A percentile compares a stretch with the other conserved stretches of the same genome.
phyloP scores from a whole-genome alignment of 2,113 vertebrate genomes.

The Zosterops borbonicus region DNA sequence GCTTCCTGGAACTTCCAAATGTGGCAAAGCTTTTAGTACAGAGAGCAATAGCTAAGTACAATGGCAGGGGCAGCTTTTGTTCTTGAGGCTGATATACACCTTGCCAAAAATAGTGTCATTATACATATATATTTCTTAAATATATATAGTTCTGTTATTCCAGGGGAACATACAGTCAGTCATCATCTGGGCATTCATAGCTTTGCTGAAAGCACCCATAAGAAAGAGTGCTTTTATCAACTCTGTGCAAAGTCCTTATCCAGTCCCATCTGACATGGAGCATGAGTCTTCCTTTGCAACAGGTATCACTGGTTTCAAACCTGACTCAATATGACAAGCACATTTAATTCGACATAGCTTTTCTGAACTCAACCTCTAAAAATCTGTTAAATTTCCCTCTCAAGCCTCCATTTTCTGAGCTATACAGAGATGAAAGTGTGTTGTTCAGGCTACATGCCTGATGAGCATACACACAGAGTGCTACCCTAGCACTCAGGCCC shows the following conservation, averaged over 20 bases:
- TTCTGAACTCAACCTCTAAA: neutral
- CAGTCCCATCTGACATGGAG: neutral
- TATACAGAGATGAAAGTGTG: neutral
- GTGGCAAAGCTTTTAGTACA: neutral
- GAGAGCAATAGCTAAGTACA: neutral
- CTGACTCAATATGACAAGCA: neutral
- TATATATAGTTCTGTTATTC: neutral
- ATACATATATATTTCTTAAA: neutral
- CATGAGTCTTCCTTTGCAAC: neutral
- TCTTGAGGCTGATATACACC: neutral
- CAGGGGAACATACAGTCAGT: neutral
- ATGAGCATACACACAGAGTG: neutral
- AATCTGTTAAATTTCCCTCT: neutral
- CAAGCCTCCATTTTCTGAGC: neutral
- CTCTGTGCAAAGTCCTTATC: neutral
- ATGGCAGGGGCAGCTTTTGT: neutral
- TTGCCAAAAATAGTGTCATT: neutral
- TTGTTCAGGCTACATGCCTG: neutral
- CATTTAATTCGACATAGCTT: neutral
- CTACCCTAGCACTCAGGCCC: neutral
- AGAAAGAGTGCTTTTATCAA: neutral
- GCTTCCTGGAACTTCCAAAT: neutral
- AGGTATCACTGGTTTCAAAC: neutral
- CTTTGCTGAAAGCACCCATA: neutral
- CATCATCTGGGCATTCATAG: neutral